Evolutionary conservation across 1,140 invertebrate species (phyloP).

Genomic region (Leptopilina clavipes): DNA sequence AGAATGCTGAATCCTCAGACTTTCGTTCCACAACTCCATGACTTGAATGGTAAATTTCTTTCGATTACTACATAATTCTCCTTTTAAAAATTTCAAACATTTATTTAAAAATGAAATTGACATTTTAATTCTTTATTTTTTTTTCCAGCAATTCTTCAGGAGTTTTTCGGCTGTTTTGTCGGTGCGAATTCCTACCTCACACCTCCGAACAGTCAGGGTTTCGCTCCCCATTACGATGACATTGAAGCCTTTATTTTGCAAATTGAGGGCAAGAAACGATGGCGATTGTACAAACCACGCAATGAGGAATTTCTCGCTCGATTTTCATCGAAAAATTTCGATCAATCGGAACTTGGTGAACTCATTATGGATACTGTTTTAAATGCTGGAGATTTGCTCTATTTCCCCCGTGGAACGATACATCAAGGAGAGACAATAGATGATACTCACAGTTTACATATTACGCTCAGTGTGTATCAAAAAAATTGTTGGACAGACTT

Average conservation of each 20-base stretch:
- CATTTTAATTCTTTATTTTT: not conserved
- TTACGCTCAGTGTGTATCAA: conserved; percentile 95
- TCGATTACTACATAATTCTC: conserved; percentile 13
- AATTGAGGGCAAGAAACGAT: conserved; percentile 95
- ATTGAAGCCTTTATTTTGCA: conserved; percentile 99
- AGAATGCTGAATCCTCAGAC: conserved; percentile 95
- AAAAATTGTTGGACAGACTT: conserved; percentile 93
- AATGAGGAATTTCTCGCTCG: conserved; percentile 82
- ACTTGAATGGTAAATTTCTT: conserved; percentile 74
- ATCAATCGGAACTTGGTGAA: conserved; percentile 83
- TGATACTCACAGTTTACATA: conserved; percentile 89
- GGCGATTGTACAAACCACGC: conserved; percentile 91
- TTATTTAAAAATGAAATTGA: too few species aligned
- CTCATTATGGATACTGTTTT: conserved; percentile 89
- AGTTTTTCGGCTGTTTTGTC: conserved; percentile 94
- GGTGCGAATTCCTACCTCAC: conserved; percentile 97
- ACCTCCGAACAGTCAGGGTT: conserved; percentile 96
- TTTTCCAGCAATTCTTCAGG: conserved; percentile 86
- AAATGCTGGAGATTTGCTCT: conserved; percentile 92
- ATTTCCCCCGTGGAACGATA: conserved; percentile 94
- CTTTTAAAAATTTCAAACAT: too few species aligned
- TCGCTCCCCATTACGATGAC: conserved; percentile 99
- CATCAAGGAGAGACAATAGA: conserved; percentile 90
- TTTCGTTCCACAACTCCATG: conserved; percentile 81
- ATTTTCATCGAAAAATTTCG: conserved; percentile 89